These are phyloP conservation scores for Monochamus saltuarius DNA, from an alignment of 1,140 invertebrate genomes.

Conservation along the genomic window DNA sequence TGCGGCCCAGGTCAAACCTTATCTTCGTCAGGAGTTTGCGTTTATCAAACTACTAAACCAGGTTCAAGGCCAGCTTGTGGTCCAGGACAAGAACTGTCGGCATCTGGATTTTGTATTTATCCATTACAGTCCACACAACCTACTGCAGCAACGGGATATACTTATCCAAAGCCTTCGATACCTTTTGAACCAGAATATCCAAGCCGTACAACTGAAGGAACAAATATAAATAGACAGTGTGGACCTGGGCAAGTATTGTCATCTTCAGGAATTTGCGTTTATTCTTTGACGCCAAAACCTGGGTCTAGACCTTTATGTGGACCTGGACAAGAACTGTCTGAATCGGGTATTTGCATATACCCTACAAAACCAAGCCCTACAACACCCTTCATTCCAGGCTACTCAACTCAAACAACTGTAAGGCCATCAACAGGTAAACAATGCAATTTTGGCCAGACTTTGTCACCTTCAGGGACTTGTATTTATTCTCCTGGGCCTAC, in stretches of 20 bases:
- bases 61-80: background rate
- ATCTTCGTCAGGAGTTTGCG: background rate
- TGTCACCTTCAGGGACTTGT: background rate
- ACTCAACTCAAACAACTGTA: too few species aligned
- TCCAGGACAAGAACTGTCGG: background rate
- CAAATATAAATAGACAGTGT: conserved; percentile 7
- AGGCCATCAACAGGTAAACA: too few species aligned
- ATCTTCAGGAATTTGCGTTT: background rate
- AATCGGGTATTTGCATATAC: too few species aligned
- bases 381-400: too few species aligned
- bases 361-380: too few species aligned
- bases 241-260: background rate
- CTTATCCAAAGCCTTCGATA: background rate
- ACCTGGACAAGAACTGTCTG: background rate
- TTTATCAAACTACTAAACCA: background rate
- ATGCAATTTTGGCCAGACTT: background rate
- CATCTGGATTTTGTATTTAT: background rate
- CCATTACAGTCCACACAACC: background rate
- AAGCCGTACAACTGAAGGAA: conserved; percentile 1
- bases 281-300: conserved; percentile 6
- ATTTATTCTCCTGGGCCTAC: too few species aligned
- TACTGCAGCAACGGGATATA: background rate
- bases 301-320: background rate
- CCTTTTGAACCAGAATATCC: conserved; percentile 1
- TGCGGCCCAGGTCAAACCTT: too few species aligned